Evolutionary conservation across 2,113 vertebrate genomes (phyloP), one percentile per base, ranked within the genome.

Genomic region (Neolamprologus hecqui): DNA sequence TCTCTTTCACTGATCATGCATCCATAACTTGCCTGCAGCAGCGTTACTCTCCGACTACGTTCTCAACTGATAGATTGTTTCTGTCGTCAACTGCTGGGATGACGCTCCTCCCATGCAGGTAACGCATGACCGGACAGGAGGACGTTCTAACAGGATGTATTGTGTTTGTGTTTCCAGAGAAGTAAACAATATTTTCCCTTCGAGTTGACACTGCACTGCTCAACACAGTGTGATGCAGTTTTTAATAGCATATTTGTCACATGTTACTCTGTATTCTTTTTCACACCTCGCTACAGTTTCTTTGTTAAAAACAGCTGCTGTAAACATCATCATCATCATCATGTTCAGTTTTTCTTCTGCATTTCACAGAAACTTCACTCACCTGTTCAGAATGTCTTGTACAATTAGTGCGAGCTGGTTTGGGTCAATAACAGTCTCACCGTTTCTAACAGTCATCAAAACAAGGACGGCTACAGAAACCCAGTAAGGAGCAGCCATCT

Each of bases 241-340:
- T 51, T 21, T 53, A 6, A 53, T 11, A 54, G 0, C 51, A 54
- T 21, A 11, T 54, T 21, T 0, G 51, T 0, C 51, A 54, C 53
- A 23, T 55, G 53, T 55, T 55, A 55, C 11, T 55, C 2, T 0
- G n/a, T n/a, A 53, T 1, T 5, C 37, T 40, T 5, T 40, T 5
- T 5, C 37, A 40, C 37, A 40, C 37, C 10, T 40, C 0, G 40
- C 40, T 42, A 15, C 13, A 15, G 26, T 58, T 0, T 58, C 0
- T 9, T 58, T 28, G 55, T 15, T 28, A 58, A 31, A 58, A 58
- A 17, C 26, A 58, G 55, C 55, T 57, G 23, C 6, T 28, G 26
- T 9, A 17, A 57, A 57, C 54, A 5, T 8, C 13, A 17, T 28
- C 54, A 5, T 8, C 13, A 17, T 28, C 55, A 14, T 57, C 55